Evolutionary conservation across 2,797 vertebrate species (phyloP), one percentile per base, ranked within the genome.

Genomic region (Hoplostethus mediterraneus): DNA sequence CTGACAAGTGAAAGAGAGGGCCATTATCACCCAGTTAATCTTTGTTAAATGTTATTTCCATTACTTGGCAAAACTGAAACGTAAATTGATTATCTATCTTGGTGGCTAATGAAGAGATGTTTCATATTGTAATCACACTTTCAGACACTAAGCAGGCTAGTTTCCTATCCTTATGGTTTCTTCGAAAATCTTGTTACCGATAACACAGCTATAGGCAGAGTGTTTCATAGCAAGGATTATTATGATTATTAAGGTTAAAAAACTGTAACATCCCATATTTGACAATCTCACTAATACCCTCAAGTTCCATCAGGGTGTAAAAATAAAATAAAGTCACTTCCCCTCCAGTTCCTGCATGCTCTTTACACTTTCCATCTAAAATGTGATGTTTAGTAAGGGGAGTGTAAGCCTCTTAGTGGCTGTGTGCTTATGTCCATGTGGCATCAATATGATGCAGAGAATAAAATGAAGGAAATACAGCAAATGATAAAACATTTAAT

Each of bases 351-450:
- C 7, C n/a, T 63, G 30, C 45, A 69, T 40, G 28, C 56, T 60
- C 31, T 80, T 75, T 63, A 68, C 65, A 66, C 48, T 80, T 63
- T 72, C 77, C 81, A 71, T 81, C 67, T 66, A 48, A 74, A 81
- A 58, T 5, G 36, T 38, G 17, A 82, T 78, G 84, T 81, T 89
- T 82, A 73, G 74, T 67, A 63, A 66, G 61, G 65, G 58, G 74
- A 60, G 55, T 81, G 80, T 86, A 84, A 84, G 82, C 86, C 59
- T 89, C 80, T 89, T 79, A 79, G 76, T 74, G 71, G 52, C 71
- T 85, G 62, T 74, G 51, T 67, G 74, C 75, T 72, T 68, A 38
- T 67, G 81, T 78, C 75, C 72, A 74, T 81, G 77, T 75, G 75
- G 72, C 60, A 51, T 70, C 49, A 56, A 66, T 67, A 79, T 57